Base-by-base conservation (phyloP, 2,888 invertebrate species). In the Selenia dentaria region DNA sequence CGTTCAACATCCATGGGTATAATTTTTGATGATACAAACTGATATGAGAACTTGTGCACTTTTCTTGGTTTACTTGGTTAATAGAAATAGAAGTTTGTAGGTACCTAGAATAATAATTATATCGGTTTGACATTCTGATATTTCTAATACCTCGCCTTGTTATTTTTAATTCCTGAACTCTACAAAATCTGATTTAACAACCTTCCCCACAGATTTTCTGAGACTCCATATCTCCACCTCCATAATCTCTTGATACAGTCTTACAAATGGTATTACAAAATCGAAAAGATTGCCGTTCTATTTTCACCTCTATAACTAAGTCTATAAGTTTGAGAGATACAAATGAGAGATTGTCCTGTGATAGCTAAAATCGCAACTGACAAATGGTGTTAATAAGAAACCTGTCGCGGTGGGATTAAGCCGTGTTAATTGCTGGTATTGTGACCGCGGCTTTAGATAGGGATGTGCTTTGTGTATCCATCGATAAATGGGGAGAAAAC, bases 311-410 rank as follows among this genome's bases (percentile, higher is more conserved):
- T 24, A 35, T 6, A 2, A 0, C 8, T n/a, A 6, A 8, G 8
- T 1, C 0, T 4, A 32, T 37, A 47, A 27, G 27, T 26, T 41
- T 24, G 8, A 32, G 16, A 12, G 20, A 16, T 31, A 61, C 62
- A 59, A 64, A 66, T 68, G 63, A 67, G 62, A 56, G 11, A 28
- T 25, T 11, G 16, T 16, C 18, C 27, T 28, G n/a, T n/a, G 22
- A 24, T 58, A 44, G 32, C 57, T 62, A 74, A 51, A 51, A 48
- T 54, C 43, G 48, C 46, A 41, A 45, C 51, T 81, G 85, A 90
- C 87, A 88, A 90, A 90, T 89, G 86, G 83, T 68, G 79, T 80
- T 86, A 89, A 85, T 88, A 90, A 89, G 88, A 88, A 90, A 87
- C 86, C 84, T 88, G 89, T 86, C 89, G 84, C 58, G 78, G 76